Evolutionary conservation across 2,797 vertebrate genomes (phyloP).

Genomic region (Eulemur coronatus): DNA sequence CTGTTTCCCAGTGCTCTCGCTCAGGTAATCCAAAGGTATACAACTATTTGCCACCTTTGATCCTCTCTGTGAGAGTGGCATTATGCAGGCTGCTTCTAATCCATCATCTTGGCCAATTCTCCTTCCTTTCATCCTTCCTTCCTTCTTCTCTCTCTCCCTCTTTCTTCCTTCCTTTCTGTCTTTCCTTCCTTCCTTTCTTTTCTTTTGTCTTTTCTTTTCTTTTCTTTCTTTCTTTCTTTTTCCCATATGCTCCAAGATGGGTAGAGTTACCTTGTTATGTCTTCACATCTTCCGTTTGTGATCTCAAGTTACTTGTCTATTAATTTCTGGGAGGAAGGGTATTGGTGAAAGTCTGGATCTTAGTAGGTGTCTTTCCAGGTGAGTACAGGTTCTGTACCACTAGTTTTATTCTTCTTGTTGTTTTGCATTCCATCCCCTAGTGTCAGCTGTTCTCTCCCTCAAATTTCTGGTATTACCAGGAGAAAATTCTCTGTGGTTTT

Average conservation of each 20-base stretch:
- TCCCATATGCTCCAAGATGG: not conserved
- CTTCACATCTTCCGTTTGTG: not conserved
- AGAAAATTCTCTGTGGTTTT: not conserved
- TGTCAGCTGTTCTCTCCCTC: not conserved
- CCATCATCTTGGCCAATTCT: not conserved
- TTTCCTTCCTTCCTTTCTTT: not conserved
- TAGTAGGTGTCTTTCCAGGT: not conserved
- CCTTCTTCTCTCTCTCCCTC: not conserved
- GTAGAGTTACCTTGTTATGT: not conserved
- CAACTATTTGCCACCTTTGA: not conserved
- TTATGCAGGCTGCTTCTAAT: not conserved
- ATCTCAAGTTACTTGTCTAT: not conserved
- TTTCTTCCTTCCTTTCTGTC: not conserved
- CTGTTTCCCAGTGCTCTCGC: not conserved
- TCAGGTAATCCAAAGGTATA: not conserved
- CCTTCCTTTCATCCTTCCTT: too few species aligned
- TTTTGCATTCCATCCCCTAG: not conserved
- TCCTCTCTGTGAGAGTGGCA: not conserved
- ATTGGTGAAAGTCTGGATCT: not conserved
- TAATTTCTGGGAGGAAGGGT: not conserved
- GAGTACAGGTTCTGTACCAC: not conserved
- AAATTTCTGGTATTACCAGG: not conserved
- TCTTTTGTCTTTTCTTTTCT: fast-evolving
- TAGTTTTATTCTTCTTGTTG: not conserved
- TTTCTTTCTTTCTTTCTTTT: not conserved